Base-by-base conservation (phyloP, 2,113 vertebrate genomes). In the Cariama cristata region DNA sequence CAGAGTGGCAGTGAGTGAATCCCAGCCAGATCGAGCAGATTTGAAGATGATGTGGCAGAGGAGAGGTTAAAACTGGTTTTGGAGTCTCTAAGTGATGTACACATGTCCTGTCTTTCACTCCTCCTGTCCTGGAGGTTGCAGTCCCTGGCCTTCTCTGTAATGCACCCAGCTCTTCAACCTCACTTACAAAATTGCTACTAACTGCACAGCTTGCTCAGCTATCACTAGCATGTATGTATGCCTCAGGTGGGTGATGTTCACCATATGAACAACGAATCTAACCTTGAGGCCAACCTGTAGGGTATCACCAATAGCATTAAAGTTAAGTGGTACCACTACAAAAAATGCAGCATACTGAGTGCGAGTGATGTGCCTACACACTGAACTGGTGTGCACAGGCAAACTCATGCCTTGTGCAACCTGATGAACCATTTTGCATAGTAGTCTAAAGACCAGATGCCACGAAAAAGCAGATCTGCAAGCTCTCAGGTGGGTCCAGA, bases 211-310 rank as follows among this genome's bases (percentile, higher is more conserved):
- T 50, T 27, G 50, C 15, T 33, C 69, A 59, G 71, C 14, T 53
- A 11, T 26, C 0, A 4, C 32, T 17, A 27, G 26, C 12, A 8
- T 3, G 42, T 17, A 15, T 4, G 0, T 13, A 12, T 12, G 33
- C 53, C 40, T 62, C 26, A 9, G 14, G n/a, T 40, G 55, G 49
- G 8, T 27, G 60, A 56, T 9, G 19, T 35, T 60, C 52, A 27
- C 28, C 26, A 3, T 7, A 8, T 2, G 14, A 47, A 53, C 52
- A 79, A 9, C 66, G 44, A 42, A 53, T 20, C 32, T 35, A 35
- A 42, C 26, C 45, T 21, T 33, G 33, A 66, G n/a, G 52, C 24
- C 40, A 49, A n/a, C n/a, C 40, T 18, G 26, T 8, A 20, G 73
- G 33, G 12, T 11, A n/a, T 73, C 59, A 28, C 52, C 45, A n/a